Base-by-base conservation (phyloP, 1,140 invertebrate species). In the Cydia fagiglandana region DNA sequence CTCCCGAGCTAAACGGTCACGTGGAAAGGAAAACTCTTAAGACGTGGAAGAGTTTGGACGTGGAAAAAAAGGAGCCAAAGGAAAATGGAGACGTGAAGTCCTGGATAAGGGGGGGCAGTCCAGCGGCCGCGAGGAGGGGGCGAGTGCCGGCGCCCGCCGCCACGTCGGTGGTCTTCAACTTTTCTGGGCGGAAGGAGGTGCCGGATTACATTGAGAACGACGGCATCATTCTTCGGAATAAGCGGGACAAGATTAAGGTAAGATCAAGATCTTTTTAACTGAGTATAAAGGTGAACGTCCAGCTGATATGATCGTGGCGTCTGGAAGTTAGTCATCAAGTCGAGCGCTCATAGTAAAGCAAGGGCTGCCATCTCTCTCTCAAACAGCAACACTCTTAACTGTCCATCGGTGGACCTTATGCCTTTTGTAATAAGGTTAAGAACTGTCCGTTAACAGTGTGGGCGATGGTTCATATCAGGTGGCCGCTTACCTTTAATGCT, bases 141-240 rank as follows among this genome's bases (percentile, higher is more conserved):
- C 84, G 84, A 12, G 78, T 81, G 13, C 80, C 86, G 12, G 77
- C 82, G 75, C 85, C 88, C 30, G 80, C 86, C 83, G 93, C 94
- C 88, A 97, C 95, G 80, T 96, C 96, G 10, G 96, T 97, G 91
- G 96, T 98, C 68, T 98, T 98, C 90, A 97, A 98, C 92, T 98
- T 98, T 91, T 96, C 95, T 79, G 94, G 95, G 87, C 94, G 96
- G 81, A 96, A 96, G 88, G 96, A 96, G 81, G 96, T 97, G 79
- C 97, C 97, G 68, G 96, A 97, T 94, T 97, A 98, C 91, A 97
- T 98, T 86, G 96, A 97, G 89, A 97, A 97, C 92, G 97, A 98
- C 93, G 97, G 96, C 75, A 94, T 96, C 81, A 95, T 96, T 75
- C 94, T 95, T 75, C 94, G 94, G 80, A 94, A 94, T 85, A 94